Evolutionary conservation across 2,113 vertebrate species (phyloP).

Genomic region (Clinocottus analis): DNA sequence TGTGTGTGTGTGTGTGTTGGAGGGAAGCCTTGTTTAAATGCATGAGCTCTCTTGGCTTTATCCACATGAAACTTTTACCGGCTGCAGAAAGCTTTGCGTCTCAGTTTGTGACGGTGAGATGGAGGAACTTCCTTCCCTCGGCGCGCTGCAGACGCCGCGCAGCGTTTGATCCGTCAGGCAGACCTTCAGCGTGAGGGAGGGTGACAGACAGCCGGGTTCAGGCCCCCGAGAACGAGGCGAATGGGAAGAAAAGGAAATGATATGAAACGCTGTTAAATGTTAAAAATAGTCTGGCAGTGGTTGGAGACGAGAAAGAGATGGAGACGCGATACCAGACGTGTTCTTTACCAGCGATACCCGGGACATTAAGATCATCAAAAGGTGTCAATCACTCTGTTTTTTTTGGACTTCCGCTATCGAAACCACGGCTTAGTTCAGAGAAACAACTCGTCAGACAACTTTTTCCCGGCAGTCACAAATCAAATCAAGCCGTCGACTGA

Average conservation of each 20-base stretch:
- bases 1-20: slow-evolving; percentile 65
- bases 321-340: not conserved
- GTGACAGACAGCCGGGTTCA: slow-evolving; percentile 24
- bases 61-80: slow-evolving; percentile 20
- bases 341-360: not conserved
- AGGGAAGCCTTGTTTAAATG: slow-evolving; percentile 47
- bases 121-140: not conserved
- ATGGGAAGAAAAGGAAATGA: not conserved
- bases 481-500: slow-evolving; percentile 57
- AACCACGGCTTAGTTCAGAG: slow-evolving; percentile 8
- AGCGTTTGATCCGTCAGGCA: slow-evolving; percentile 41
- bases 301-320: not conserved
- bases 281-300: slow-evolving; percentile 4
- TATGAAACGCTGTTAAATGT: slow-evolving; percentile 3
- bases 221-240: not conserved
- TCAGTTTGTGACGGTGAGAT: slow-evolving; percentile 16
- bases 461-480: slow-evolving; percentile 55
- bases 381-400: not conserved
- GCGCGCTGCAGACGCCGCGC: too few species aligned
- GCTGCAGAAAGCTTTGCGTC: slow-evolving; percentile 3
- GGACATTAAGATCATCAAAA: not conserved
- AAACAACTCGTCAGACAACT: slow-evolving; percentile 47
- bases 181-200: not conserved
- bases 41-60: slow-evolving; percentile 20
- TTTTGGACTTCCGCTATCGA: not conserved